Percentiles rank a stretch among this genome's conserved stretches.
Evolutionary conservation across 2,888 invertebrate genomes (phyloP).

Genomic region (Lottia gigantea): DNA sequence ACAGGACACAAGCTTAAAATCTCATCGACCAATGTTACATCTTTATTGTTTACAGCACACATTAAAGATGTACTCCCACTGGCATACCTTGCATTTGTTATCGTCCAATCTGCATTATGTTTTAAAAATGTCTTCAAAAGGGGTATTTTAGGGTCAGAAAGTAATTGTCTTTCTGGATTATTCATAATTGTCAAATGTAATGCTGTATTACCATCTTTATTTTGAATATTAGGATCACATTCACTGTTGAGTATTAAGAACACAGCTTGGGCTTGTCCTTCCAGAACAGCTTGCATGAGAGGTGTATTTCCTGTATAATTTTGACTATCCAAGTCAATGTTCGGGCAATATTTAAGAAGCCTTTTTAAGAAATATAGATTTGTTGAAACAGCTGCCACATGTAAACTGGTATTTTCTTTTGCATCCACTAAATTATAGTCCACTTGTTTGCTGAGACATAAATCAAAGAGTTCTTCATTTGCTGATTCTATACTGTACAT

Average conservation of each 20-base stretch:
- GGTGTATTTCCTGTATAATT: neutral
- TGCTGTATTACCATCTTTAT: slow-evolving; percentile 2
- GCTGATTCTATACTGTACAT: neutral
- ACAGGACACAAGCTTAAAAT: neutral
- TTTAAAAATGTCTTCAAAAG: neutral
- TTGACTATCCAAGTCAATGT: neutral
- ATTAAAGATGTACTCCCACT: neutral
- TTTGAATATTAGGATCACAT: neutral
- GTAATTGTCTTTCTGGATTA: neutral
- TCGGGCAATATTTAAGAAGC: neutral
- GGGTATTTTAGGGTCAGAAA: neutral
- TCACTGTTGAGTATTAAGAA: neutral
- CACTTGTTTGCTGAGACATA: neutral
- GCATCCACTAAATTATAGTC: neutral
- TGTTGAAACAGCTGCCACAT: neutral
- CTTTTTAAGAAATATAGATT: neutral
- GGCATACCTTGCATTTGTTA: neutral
- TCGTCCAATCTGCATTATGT: neutral
- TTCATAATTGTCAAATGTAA: neutral
- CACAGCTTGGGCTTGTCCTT: neutral
- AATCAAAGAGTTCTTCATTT: neutral
- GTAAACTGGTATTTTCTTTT: neutral
- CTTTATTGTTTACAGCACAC: neutral
- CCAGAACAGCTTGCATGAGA: neutral
- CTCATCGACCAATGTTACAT: neutral